Conservation (phyloP, 1,140 invertebrate species). For the Dufourea novaeangliae region DNA sequence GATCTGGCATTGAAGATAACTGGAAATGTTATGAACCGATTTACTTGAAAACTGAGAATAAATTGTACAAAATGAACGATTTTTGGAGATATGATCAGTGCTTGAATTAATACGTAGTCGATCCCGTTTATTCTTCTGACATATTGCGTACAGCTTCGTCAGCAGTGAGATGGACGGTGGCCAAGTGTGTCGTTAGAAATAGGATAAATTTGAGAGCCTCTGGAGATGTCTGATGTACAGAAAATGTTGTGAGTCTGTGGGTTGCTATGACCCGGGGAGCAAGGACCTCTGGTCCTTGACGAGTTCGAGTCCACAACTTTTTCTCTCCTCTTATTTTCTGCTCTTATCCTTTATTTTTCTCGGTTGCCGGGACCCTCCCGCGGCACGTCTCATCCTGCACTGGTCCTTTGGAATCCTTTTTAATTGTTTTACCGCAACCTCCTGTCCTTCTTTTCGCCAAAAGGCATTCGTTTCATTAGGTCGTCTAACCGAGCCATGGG, state of each 20-base stretch:
- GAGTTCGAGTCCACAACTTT: slow-evolving; percentile 65
- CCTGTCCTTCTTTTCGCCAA: slow-evolving; percentile 44
- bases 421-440: slow-evolving; percentile 71
- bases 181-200: slow-evolving; percentile 11
- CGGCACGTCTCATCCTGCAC: slow-evolving; percentile 47
- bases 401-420: slow-evolving; percentile 70
- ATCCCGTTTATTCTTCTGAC: no score
- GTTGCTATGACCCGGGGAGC: slow-evolving; percentile 74
- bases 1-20: no score
- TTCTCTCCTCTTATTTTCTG: slow-evolving; percentile 58
- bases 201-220: slow-evolving; percentile 64
- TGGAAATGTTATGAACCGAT: no score
- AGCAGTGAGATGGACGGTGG: no score
- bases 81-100: no score
- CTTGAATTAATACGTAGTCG: no score
- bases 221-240: slow-evolving; percentile 55
- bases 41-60: no score
- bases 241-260: slow-evolving; percentile 70
- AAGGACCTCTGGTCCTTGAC: slow-evolving; percentile 79
- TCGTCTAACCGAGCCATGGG: slow-evolving; percentile 37
- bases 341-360: slow-evolving; percentile 57
- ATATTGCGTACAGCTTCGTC: no score
- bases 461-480: slow-evolving; percentile 72
- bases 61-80: no score
- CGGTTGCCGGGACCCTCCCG: slow-evolving; percentile 51